phyloP scores from a whole-genome alignment of 2,888 invertebrate genomes.

The Odontothrips loti region DNA sequence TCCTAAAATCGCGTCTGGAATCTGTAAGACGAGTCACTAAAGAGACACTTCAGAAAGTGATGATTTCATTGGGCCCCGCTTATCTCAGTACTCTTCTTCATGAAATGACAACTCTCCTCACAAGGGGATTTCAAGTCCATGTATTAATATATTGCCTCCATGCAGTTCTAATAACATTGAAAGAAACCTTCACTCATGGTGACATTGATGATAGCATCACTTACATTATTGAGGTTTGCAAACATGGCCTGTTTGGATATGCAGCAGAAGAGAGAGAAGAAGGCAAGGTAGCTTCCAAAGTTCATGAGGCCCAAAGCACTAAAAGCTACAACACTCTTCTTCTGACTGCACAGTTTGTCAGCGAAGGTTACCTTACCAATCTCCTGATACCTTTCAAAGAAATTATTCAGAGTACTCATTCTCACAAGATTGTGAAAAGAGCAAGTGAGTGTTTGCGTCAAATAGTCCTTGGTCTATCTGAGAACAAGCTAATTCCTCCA shows the following conservation, averaged over 20 bases:
- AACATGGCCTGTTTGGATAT: conserved; percentile 82
- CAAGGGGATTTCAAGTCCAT: conserved; percentile 89
- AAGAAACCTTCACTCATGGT: conserved; percentile 62
- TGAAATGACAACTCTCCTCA: conserved; percentile 75
- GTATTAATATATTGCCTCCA: conserved; percentile 87
- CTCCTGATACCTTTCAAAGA: conserved; percentile 78
- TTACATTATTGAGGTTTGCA: conserved; percentile 73
- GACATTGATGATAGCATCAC: conserved; percentile 76
- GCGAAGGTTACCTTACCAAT: conserved; percentile 69
- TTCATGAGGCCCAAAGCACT: conserved; percentile 74
- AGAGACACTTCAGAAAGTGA: conserved; percentile 88
- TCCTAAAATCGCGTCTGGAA: conserved; percentile 81
- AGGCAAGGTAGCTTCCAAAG: conserved; percentile 72
- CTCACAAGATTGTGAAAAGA: conserved; percentile 73
- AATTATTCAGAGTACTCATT: conserved; percentile 59
- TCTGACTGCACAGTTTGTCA: conserved; percentile 73
- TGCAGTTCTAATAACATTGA: conserved; percentile 69
- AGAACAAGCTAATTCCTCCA: conserved; percentile 69
- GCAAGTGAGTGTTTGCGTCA: conserved; percentile 74
- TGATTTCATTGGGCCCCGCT: conserved; percentile 75
- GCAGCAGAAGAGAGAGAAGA: conserved; percentile 90
- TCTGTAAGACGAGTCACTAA: conserved; percentile 80
- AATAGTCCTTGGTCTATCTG: conserved; percentile 74
- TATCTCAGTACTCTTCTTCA: conserved; percentile 73
- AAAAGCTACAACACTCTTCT: conserved; percentile 83